These are phyloP conservation scores for Stomatorhinus walkeri DNA, from an alignment of 2,797 vertebrate genomes.

Conservation along the genomic window DNA sequence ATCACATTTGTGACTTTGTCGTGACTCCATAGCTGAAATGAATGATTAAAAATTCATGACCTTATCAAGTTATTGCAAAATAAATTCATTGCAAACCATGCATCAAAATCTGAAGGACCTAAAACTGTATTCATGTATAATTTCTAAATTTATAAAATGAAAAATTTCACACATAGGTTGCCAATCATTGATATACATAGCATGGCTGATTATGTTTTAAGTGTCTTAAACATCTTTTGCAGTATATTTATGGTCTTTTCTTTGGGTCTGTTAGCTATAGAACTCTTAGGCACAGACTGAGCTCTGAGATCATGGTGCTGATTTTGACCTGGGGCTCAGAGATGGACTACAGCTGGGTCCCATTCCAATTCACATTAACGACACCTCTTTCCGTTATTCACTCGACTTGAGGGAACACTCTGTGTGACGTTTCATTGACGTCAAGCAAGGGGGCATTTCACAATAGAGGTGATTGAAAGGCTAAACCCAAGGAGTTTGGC, in stretches of 20 bases:
- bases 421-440: background rate
- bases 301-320: background rate
- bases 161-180: background rate
- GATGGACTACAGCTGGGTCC: background rate
- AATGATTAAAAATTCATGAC: background rate
- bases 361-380: background rate
- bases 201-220: background rate
- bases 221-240: background rate
- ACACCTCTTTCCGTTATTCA: slow-evolving; percentile 7
- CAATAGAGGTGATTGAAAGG: slow-evolving; percentile 4
- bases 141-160: background rate
- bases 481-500: background rate
- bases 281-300: background rate
- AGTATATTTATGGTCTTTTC: background rate
- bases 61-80: slow-evolving; percentile 5
- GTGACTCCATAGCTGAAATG: background rate
- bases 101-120: slow-evolving; percentile 12
- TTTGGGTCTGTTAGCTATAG: background rate
- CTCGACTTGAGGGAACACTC: background rate
- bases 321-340: background rate
- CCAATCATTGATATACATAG: background rate
- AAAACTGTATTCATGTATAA: background rate
- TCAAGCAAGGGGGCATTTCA: background rate
- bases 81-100: slow-evolving; percentile 6
- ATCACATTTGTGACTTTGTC: slow-evolving; percentile 18